Evolutionary conservation across 2,797 vertebrate species (phyloP), one percentile per base, ranked within the genome.

Genomic region (Oreochromis grahami): DNA sequence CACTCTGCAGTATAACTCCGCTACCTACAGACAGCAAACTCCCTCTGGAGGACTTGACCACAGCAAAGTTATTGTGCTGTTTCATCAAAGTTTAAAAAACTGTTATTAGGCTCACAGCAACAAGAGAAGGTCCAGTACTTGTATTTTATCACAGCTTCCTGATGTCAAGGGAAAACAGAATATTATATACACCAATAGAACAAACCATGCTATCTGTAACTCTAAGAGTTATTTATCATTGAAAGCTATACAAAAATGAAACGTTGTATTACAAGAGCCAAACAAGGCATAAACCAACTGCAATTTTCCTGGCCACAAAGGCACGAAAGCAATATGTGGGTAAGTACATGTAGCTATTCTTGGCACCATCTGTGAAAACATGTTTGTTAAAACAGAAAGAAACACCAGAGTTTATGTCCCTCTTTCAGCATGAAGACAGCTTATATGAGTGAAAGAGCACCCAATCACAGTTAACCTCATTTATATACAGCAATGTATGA

Each of bases 71-170:
- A 41, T 38, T 51, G 36, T 41, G 17, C 52, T 32, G 7, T 53
- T 83, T 52, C 53, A 63, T 78, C 38, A 76, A 84, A 82, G 32
- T 83, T 86, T 84, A 79, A 70, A 51, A 84, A 84, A 6, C 19
- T 34, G 78, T 81, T 52, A 77, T 81, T 21, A 43, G 52, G 21
- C 48, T 81, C 24, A 78, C 38, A 68, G 24, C 15, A 2, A 74
- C 72, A 76, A 60, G 32, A 82, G 43, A n/a, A 65, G 45, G 58
- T 38, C 19, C 14, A 51, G 76, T 12, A 41, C 24, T 78, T 83
- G 26, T 19, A 50, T 50, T 74, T 74, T 50, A 50, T 50, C 26
- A 50, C 45, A 74, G 17, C 45, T 74, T 74, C 21, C 12, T 24
- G 21, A 53, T 24, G 21, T 6, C 70, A 74, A 50, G 10, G 43